phyloP scores from a whole-genome alignment of 2,113 vertebrate species.

The Sturnira hondurensis region DNA sequence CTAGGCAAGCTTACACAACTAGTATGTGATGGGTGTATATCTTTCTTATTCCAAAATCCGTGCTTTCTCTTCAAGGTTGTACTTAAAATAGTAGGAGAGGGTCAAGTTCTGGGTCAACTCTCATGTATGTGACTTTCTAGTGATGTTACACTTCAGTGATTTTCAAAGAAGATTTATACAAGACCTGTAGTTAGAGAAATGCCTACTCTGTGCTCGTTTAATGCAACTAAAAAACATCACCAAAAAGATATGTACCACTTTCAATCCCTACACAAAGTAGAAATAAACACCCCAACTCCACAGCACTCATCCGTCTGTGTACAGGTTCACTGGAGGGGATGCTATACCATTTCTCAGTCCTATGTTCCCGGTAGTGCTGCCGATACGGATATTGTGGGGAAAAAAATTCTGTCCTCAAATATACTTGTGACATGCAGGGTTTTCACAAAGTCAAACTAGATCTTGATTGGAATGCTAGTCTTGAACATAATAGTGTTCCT shows the following conservation, averaged over 20 bases:
- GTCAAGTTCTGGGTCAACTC: neutral
- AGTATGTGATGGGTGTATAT: neutral
- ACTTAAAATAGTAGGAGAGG: neutral
- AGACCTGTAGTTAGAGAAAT: neutral
- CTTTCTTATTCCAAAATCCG: neutral
- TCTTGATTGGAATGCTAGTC: neutral
- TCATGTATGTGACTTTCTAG: neutral
- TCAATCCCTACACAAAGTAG: neutral
- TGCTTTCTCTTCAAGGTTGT: neutral
- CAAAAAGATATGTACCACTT: neutral
- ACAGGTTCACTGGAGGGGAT: neutral
- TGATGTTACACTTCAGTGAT: neutral
- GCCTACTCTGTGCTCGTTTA: neutral
- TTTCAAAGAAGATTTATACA: neutral
- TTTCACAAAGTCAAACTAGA: neutral
- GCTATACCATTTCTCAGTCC: neutral
- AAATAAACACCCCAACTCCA: neutral
- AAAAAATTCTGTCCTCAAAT: neutral
- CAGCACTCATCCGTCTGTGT: fast-evolving
- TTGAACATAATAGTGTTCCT: neutral
- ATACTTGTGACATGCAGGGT: neutral
- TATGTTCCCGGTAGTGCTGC: fast-evolving
- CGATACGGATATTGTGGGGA: neutral
- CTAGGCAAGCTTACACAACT: neutral
- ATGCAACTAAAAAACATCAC: neutral